phyloP scores from a whole-genome alignment of 2,113 vertebrate species.

The Osmerus mordax region DNA sequence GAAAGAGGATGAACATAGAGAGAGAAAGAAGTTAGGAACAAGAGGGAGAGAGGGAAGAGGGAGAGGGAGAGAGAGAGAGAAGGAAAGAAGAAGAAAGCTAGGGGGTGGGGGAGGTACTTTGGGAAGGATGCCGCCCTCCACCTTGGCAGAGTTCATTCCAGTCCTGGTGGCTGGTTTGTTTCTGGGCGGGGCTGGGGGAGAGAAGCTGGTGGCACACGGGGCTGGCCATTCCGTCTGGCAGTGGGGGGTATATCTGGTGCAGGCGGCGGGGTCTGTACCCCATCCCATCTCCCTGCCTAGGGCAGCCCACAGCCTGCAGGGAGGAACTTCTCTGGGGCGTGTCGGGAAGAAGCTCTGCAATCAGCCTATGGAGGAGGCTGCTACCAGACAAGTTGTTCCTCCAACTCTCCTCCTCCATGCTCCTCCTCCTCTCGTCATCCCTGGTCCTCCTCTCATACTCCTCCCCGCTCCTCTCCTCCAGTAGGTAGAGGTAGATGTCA shows the following conservation, averaged over 20 bases:
- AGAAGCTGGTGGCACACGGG: slow-evolving; percentile 70
- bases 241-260: slow-evolving; percentile 57
- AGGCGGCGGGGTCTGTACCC: neutral
- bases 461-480: slow-evolving; percentile 72
- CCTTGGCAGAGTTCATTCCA: slow-evolving; percentile 50
- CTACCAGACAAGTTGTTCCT: slow-evolving; percentile 79
- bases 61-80: no score
- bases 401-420: slow-evolving; percentile 71
- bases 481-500: slow-evolving; percentile 86
- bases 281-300: slow-evolving; percentile 48
- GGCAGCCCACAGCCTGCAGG: slow-evolving; percentile 63
- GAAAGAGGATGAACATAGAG: no score
- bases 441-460: no score
- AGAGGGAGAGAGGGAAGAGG: no score
- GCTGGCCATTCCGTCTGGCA: slow-evolving; percentile 75
- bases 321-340: slow-evolving; percentile 83
- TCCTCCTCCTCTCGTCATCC: no score
- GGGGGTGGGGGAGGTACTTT: no score
- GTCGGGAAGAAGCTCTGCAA: slow-evolving; percentile 82
- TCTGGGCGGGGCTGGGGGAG: slow-evolving; percentile 68
- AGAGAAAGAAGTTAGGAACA: no score
- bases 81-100: neutral
- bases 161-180: slow-evolving; percentile 73
- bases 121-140: no score
- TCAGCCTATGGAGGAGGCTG: slow-evolving; percentile 82